These are phyloP conservation scores for Thera obeliscata DNA, from an alignment of 2,888 invertebrate genomes.

Conservation along the genomic window DNA sequence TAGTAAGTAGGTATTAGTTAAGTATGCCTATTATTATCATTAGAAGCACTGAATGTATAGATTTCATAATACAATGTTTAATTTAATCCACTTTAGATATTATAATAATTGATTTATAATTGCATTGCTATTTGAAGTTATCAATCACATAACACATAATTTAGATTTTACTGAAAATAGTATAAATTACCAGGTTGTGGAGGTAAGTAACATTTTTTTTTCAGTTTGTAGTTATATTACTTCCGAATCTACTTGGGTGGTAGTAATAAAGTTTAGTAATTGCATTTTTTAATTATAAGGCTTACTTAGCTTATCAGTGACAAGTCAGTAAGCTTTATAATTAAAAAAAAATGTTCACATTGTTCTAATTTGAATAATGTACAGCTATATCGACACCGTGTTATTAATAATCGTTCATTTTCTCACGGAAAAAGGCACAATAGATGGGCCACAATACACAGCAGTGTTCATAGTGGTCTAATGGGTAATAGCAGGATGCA, in stretches of 20 bases:
- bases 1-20: background rate
- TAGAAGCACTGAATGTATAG: background rate
- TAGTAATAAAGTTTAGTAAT: too few species aligned
- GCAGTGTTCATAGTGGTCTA: background rate
- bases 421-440: background rate
- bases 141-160: background rate
- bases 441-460: background rate
- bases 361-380: background rate
- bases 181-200: background rate
- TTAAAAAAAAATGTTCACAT: background rate
- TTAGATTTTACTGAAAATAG: background rate
- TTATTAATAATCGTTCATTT: background rate
- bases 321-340: too few species aligned
- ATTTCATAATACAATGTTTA: background rate
- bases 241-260: too few species aligned
- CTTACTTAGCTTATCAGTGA: too few species aligned
- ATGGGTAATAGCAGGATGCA: background rate
- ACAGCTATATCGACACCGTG: background rate
- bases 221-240: too few species aligned
- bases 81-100: constrained; percentile 4
- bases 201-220: too few species aligned
- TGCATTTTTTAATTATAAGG: too few species aligned
- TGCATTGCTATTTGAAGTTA: background rate
- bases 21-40: background rate
- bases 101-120: background rate